These are phyloP conservation scores for Antheraea yamamai DNA, from an alignment of 2,888 invertebrate species.

Conservation along the genomic window DNA sequence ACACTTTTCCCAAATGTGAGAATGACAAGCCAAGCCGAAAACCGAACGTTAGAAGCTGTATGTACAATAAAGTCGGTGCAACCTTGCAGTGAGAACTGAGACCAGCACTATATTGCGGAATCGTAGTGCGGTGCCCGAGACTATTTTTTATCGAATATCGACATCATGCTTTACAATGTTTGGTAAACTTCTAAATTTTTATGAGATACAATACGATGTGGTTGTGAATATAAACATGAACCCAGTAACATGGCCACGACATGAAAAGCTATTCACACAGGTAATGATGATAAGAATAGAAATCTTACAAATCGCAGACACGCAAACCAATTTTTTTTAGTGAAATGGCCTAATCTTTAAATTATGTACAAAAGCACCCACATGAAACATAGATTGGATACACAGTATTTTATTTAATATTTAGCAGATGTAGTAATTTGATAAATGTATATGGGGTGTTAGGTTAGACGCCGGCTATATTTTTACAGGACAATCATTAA, in stretches of 20 bases:
- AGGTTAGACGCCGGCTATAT: too few species aligned
- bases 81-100: not conserved
- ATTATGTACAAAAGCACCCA: constrained; percentile 23
- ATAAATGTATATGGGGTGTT: not conserved
- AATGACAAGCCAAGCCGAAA: not conserved
- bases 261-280: constrained; percentile 17
- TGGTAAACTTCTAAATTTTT: not conserved
- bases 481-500: too few species aligned
- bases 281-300: constrained; percentile 1
- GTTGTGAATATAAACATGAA: constrained; percentile 25
- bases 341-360: constrained; percentile 32
- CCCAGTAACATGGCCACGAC: constrained; percentile 29
- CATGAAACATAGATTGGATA: not conserved
- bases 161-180: constrained; percentile 21
- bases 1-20: not conserved
- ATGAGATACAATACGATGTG: constrained; percentile 10
- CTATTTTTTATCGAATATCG: constrained; percentile 28
- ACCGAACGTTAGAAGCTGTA: constrained; percentile 3
- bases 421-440: not conserved
- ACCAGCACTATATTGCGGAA: constrained; percentile 20
- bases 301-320: constrained; percentile 19
- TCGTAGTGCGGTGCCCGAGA: constrained; percentile 29
- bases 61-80: constrained; percentile 10
- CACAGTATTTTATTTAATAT: not conserved
- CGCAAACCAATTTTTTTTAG: constrained; percentile 2